phyloP scores from a whole-genome alignment of 2,888 invertebrate species.

The Palloptera scutellata region DNA sequence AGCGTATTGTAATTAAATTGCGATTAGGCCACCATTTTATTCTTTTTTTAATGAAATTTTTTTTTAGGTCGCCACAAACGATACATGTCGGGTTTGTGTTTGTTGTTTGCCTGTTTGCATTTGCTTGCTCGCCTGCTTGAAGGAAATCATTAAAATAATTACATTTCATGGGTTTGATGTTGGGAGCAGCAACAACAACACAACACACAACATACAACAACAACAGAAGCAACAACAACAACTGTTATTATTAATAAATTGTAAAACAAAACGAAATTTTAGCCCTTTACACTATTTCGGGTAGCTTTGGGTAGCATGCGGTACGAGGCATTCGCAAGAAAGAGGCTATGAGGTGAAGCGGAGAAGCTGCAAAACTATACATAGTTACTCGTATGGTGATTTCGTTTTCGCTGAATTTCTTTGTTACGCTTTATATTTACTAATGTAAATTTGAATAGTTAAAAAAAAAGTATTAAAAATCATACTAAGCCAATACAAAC shows the following conservation, averaged over 20 bases:
- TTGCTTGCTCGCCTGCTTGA: slow-evolving; percentile 43
- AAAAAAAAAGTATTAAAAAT: no score
- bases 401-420: no score
- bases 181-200: slow-evolving; percentile 33
- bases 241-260: slow-evolving; percentile 44
- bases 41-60: slow-evolving; percentile 43
- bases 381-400: no score
- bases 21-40: slow-evolving; percentile 65
- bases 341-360: no score
- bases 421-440: no score
- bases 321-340: no score
- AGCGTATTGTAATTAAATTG: slow-evolving; percentile 61
- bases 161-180: slow-evolving; percentile 50
- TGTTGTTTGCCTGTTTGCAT: slow-evolving; percentile 18
- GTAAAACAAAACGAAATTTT: slow-evolving; percentile 21
- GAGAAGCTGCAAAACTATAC: no score
- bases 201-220: neutral
- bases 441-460: no score
- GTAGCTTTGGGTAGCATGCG: no score
- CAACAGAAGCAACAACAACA: slow-evolving; percentile 19
- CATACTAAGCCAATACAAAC: no score
- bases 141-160: slow-evolving; percentile 63
- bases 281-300: neutral
- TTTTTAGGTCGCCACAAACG: neutral
- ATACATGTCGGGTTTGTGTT: neutral